phyloP scores from a whole-genome alignment of 2,888 invertebrate species.

The Hipparchia semele region DNA sequence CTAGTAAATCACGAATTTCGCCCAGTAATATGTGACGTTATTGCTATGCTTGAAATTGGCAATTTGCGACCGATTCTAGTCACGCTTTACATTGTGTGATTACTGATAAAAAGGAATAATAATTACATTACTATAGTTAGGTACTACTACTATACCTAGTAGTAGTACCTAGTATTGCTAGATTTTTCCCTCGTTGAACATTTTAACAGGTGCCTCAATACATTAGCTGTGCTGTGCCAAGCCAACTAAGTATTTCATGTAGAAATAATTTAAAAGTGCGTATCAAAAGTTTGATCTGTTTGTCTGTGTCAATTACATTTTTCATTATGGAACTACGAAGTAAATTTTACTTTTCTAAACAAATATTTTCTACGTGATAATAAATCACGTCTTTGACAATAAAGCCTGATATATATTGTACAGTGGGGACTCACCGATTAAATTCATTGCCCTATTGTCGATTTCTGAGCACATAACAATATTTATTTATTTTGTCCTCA shows the following conservation, averaged over 20 bases:
- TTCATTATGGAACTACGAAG: too few relatives aligned
- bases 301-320: too few relatives aligned
- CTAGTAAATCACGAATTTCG: conserved; percentile 38
- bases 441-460: conserved; percentile 19
- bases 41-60: conserved; percentile 27
- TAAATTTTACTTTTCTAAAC: too few relatives aligned
- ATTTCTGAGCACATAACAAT: neutral
- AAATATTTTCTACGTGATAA: neutral
- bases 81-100: conserved; percentile 33
- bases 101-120: neutral
- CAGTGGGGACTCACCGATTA: conserved; percentile 31
- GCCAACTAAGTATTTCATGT: too few relatives aligned
- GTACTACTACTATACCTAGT: too few relatives aligned
- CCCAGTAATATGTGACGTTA: conserved; percentile 31
- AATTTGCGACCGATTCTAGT: conserved; percentile 32
- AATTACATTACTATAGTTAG: conserved; percentile 12
- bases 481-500: conserved; percentile 9
- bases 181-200: too few relatives aligned
- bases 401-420: neutral
- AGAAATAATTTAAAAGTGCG: too few relatives aligned
- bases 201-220: too few relatives aligned
- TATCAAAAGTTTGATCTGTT: too few relatives aligned
- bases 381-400: neutral
- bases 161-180: too few relatives aligned
- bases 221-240: too few relatives aligned